Percentiles rank a stretch among this genome's conserved stretches.
Conservation (phyloP, 2,113 vertebrate species). For the Epinephelus lanceolatus region DNA sequence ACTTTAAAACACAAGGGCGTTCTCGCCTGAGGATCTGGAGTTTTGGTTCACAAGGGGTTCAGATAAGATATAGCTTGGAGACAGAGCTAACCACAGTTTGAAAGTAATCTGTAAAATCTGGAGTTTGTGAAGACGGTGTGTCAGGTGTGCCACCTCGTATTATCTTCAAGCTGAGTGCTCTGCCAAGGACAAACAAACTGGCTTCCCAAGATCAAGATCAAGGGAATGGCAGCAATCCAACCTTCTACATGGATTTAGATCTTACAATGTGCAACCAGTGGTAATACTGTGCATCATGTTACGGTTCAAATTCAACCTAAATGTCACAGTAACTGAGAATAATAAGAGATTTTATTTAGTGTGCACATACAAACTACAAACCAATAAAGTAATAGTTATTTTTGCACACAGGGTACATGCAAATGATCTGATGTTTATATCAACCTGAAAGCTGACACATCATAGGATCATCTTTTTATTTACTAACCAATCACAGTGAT, state of each 20-base stretch:
- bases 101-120: constrained; percentile 44
- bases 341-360: not conserved
- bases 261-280: not conserved
- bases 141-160: constrained; percentile 39
- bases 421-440: not conserved
- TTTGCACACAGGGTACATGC: not conserved
- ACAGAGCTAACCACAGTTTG: constrained; percentile 13
- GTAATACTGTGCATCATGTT: not conserved
- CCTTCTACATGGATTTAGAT: not conserved
- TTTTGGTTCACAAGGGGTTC: constrained; percentile 31
- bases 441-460: not conserved
- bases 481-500: not conserved
- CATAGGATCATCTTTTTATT: not conserved
- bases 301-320: not conserved
- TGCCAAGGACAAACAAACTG: constrained; percentile 26
- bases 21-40: constrained; percentile 27
- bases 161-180: constrained; percentile 20
- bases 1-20: not conserved
- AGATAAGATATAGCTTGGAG: constrained; percentile 21
- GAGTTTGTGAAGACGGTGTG: constrained; percentile 16
- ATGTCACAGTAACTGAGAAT: not conserved
- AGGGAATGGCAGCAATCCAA: not conserved
- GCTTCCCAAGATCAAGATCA: not conserved
- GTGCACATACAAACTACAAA: not conserved
- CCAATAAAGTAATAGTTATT: not conserved